Conservation (phyloP, 2,888 invertebrate species). For the Agrypnus murinus region DNA sequence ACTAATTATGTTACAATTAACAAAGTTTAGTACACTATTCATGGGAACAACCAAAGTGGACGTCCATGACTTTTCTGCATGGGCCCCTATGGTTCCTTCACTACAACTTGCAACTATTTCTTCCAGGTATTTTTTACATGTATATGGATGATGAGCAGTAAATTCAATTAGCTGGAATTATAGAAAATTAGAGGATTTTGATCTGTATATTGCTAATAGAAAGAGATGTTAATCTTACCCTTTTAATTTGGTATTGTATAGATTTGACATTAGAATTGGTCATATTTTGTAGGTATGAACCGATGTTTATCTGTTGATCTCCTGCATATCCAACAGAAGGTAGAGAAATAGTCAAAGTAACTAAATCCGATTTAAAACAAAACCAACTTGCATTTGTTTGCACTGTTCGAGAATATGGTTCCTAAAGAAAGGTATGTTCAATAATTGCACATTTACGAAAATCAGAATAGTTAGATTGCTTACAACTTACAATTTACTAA, state of each 20-base stretch:
- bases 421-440: no score
- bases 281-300: constrained; percentile 82
- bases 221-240: background rate
- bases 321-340: constrained; percentile 82
- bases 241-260: constrained; percentile 9
- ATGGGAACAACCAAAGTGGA: constrained; percentile 59
- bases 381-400: background rate
- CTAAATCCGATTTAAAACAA: constrained; percentile 28
- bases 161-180: background rate
- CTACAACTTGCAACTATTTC: constrained; percentile 35
- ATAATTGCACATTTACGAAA: no score
- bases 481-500: no score
- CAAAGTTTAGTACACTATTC: constrained; percentile 59
- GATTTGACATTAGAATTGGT: constrained; percentile 67
- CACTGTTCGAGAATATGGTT: no score
- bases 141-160: background rate
- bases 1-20: constrained; percentile 11
- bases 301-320: constrained; percentile 83
- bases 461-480: no score
- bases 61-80: constrained; percentile 62
- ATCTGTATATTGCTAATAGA: background rate
- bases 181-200: no score
- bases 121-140: background rate
- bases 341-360: constrained; percentile 25
- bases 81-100: constrained; percentile 63